Conservation (phyloP, 2,888 invertebrate species). For the Pyrochroa serraticornis region DNA sequence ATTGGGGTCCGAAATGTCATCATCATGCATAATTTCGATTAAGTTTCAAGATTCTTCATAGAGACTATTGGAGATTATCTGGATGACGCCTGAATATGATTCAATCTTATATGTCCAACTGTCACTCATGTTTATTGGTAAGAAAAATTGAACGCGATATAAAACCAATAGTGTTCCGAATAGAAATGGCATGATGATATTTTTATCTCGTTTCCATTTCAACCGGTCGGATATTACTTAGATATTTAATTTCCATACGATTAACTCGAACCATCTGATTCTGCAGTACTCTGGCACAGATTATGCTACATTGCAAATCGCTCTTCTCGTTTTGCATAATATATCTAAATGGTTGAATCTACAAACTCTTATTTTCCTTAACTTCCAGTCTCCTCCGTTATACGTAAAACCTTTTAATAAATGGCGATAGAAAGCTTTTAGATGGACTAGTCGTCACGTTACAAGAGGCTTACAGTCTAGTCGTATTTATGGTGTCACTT, state of each 20-base stretch:
- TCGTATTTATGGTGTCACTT: constrained; percentile 49
- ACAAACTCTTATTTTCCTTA: constrained; percentile 12
- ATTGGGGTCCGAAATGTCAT: constrained; percentile 12
- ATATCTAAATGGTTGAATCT: constrained; percentile 23
- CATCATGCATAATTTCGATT: no score
- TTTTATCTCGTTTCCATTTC: constrained; percentile 51
- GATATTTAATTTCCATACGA: constrained; percentile 55
- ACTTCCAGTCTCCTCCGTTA: constrained; percentile 16
- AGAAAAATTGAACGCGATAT: constrained; percentile 50
- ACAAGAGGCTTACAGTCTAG: constrained; percentile 31
- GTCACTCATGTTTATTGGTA: constrained; percentile 51
- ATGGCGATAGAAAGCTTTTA: constrained; percentile 46
- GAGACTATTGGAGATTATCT: constrained; percentile 11
- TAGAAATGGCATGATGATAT: constrained; percentile 46
- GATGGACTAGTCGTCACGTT: constrained; percentile 52
- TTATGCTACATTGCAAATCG: constrained; percentile 31
- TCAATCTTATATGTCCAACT: constrained; percentile 39
- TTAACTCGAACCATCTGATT: constrained; percentile 51
- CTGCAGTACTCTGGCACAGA: constrained; percentile 27
- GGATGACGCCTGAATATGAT: constrained; percentile 33
- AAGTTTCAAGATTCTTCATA: background rate
- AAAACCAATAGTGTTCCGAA: constrained; percentile 44
- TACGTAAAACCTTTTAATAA: constrained; percentile 31
- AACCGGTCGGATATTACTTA: constrained; percentile 52
- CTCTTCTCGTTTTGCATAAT: constrained; percentile 28